Percentiles rank a stretch among this genome's conserved stretches.
These are phyloP conservation scores for Tautogolabrus adspersus DNA, from an alignment of 2,113 vertebrate species.

Conservation along the genomic window DNA sequence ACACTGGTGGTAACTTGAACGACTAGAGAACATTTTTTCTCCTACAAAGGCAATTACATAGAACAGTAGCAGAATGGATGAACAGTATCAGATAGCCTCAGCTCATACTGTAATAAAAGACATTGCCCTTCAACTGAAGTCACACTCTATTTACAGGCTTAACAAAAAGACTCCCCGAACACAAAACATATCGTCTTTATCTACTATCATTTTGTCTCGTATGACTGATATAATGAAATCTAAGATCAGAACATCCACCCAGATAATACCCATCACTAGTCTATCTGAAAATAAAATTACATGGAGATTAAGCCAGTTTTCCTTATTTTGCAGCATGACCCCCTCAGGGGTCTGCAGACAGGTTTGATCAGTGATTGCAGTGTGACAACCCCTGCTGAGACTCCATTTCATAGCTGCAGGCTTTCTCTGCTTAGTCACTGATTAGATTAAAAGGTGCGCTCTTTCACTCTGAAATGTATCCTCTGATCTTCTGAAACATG, in stretches of 20 bases:
- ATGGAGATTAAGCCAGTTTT: conserved; percentile 34
- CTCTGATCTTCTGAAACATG: conserved; percentile 30
- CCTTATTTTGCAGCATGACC: conserved; percentile 47
- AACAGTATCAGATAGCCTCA: conserved; percentile 20
- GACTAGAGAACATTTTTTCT: conserved; percentile 41
- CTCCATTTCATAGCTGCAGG: conserved; percentile 43
- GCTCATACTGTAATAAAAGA: conserved; percentile 9
- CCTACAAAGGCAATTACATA: conserved; percentile 30
- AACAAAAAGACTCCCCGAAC: background rate
- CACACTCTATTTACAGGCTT: background rate
- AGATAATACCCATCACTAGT: background rate
- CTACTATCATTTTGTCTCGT: background rate
- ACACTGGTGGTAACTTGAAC: conserved; percentile 29
- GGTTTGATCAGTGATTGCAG: conserved; percentile 64
- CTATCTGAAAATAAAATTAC: conserved; percentile 23
- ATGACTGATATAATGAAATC: conserved; percentile 12
- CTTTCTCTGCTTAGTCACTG: conserved; percentile 36
- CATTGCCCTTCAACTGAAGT: background rate
- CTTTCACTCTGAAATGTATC: conserved; percentile 37
- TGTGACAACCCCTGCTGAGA: conserved; percentile 51
- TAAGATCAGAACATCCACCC: conserved; percentile 7
- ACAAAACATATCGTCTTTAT: background rate
- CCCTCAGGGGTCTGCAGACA: conserved; percentile 40
- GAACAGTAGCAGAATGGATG: conserved; percentile 25
- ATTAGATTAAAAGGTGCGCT: conserved; percentile 50